phyloP scores from a whole-genome alignment of 37 sponge, comb jelly and placozoan species.

The Chondrilla cf. caribensis region DNA sequence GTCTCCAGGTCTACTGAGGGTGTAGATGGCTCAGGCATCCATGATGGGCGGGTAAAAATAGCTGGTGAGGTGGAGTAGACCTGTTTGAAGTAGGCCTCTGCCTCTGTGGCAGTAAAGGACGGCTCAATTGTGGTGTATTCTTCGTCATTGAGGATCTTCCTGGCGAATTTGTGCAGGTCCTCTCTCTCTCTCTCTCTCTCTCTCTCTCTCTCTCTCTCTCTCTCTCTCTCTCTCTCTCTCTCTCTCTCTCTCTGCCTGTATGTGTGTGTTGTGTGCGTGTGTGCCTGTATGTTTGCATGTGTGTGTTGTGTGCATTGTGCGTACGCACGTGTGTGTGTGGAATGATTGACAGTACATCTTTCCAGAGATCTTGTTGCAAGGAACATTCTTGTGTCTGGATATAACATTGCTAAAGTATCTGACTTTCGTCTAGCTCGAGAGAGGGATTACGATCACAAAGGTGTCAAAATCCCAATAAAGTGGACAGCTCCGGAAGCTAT shows the following conservation, averaged over 20 bases:
- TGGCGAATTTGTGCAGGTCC: constrained; percentile 1
- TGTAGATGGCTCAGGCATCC: not conserved
- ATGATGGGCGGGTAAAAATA: constrained; percentile 1
- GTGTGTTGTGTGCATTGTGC: too few species aligned
- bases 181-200: not conserved
- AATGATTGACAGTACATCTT: too few species aligned
- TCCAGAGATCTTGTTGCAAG: constrained; percentile 90
- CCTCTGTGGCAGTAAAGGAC: not conserved
- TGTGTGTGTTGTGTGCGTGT: not conserved
- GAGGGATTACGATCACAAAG: not conserved
- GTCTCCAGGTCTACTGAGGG: not conserved
- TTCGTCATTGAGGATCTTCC: constrained; percentile 8
- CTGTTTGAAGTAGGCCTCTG: not conserved
- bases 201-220: too few species aligned
- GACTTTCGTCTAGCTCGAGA: constrained; percentile 34
- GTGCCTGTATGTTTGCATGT: too few species aligned
- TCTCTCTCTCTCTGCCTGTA: too few species aligned
- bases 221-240: too few species aligned
- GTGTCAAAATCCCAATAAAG: constrained; percentile 25
- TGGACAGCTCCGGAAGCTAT: constrained; percentile 45
- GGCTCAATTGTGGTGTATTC: constrained; percentile 9
- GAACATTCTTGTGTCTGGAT: constrained; percentile 82
- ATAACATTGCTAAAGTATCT: constrained; percentile 75
- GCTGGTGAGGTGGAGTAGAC: constrained; percentile 15
- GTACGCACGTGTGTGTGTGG: too few species aligned